Percentiles rank a stretch among this genome's conserved stretches.
phyloP scores from a whole-genome alignment of 2,888 invertebrate genomes.

The Callyntrura sp. region DNA sequence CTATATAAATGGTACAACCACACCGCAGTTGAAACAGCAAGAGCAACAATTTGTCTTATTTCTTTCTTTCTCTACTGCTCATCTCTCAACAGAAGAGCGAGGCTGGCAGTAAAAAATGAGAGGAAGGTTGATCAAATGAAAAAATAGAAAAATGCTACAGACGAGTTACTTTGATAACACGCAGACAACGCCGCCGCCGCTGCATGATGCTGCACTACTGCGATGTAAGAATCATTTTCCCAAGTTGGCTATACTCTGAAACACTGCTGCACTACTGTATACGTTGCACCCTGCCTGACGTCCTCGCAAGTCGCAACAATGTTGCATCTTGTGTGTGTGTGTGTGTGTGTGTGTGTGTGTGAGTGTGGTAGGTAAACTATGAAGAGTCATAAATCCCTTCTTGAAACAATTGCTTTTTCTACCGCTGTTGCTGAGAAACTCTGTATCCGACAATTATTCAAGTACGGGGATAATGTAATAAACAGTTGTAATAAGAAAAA shows the following conservation, averaged over 20 bases:
- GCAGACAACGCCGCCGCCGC: neutral
- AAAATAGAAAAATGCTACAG: conserved; percentile 22
- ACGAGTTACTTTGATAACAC: neutral
- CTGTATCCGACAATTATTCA: too few species aligned
- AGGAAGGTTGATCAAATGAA: conserved; percentile 42
- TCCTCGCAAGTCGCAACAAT: neutral
- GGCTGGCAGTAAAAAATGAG: neutral
- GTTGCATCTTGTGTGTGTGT: neutral
- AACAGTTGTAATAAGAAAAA: neutral
- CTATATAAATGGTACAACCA: conserved; percentile 71
- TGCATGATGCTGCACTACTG: neutral
- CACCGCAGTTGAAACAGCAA: conserved; percentile 3
- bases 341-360: too few species aligned
- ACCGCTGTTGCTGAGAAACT: neutral
- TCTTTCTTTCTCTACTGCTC: neutral
- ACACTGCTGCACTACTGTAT: neutral
- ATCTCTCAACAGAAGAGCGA: neutral
- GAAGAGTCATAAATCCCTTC: too few species aligned
- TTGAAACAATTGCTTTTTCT: too few species aligned
- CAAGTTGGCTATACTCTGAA: neutral
- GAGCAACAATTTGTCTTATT: neutral
- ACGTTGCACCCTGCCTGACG: neutral
- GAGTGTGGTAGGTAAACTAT: too few species aligned
- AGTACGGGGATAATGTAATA: neutral
- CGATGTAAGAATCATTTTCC: neutral